A percentile compares a stretch with the other conserved stretches of the same genome.
phyloP scores from a whole-genome alignment of 2,113 vertebrate species.

The Lichenostomus cassidix region DNA sequence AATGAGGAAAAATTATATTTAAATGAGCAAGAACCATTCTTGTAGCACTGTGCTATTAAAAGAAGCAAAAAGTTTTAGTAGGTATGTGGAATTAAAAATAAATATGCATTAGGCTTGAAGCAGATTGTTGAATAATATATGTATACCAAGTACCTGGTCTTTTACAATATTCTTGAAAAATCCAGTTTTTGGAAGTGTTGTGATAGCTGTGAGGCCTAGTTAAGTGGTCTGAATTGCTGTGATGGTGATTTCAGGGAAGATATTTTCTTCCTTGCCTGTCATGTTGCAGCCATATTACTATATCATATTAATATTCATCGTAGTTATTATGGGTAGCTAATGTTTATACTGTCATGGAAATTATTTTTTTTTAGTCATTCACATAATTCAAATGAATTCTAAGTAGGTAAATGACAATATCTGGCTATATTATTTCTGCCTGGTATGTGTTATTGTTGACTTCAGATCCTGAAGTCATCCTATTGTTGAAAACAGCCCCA shows the following conservation, averaged over 20 bases:
- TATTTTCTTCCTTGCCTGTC: not conserved
- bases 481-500: not conserved
- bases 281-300: not conserved
- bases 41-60: not conserved
- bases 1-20: not conserved
- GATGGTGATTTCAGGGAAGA: not conserved
- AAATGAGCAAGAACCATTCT: not conserved
- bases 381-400: not conserved
- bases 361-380: not conserved
- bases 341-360: not conserved
- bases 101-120: not conserved
- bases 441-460: not conserved
- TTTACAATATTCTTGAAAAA: not conserved
- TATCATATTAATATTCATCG: not conserved
- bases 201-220: not conserved
- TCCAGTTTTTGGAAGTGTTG: not conserved
- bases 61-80: not conserved
- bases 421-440: not conserved
- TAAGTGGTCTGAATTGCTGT: not conserved
- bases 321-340: not conserved
- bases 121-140: not conserved
- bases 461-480: not conserved
- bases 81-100: not conserved
- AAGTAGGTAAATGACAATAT: not conserved
- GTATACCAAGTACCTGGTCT: not conserved